Conservation (phyloP, 2,113 vertebrate species). For the Myxocyprinus asiaticus region DNA sequence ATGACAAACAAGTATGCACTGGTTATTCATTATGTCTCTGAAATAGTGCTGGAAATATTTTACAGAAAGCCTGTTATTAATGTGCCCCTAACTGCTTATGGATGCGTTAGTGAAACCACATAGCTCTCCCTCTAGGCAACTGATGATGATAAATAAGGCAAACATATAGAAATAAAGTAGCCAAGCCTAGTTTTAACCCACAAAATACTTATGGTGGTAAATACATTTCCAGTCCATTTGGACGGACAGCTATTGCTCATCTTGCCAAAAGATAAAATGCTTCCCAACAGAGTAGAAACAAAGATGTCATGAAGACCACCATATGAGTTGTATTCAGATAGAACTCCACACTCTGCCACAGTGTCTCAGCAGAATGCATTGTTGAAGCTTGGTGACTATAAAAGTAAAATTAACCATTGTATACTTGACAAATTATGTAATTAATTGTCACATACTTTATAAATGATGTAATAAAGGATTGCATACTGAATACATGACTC, state of each 20-base stretch:
- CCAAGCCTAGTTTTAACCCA: background rate
- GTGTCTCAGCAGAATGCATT: background rate
- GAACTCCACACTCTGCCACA: slow-evolving; percentile 4
- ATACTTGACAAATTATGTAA: too few species aligned
- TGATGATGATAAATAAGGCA: slow-evolving; percentile 1
- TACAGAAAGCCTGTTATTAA: background rate
- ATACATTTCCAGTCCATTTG: slow-evolving; percentile 27
- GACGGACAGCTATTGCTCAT: slow-evolving; percentile 23
- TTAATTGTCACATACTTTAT: too few species aligned
- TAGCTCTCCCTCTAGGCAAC: slow-evolving; percentile 5
- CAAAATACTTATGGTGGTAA: background rate
- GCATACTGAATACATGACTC: too few species aligned
- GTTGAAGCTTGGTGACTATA: background rate
- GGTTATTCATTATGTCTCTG: slow-evolving; percentile 10
- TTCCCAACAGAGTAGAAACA: slow-evolving; percentile 13
- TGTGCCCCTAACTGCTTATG: background rate
- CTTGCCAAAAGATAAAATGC: slow-evolving; percentile 7
- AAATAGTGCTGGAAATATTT: background rate
- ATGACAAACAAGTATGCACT: slow-evolving; percentile 10
- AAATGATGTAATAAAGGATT: too few species aligned
- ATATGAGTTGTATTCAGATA: background rate
- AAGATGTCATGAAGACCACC: slow-evolving; percentile 10
- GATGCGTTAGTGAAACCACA: slow-evolving; percentile 4
- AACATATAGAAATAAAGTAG: background rate
- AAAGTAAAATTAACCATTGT: background rate